Conservation (phyloP, 2,113 vertebrate genomes). For the Cyanoliseus patagonus region DNA sequence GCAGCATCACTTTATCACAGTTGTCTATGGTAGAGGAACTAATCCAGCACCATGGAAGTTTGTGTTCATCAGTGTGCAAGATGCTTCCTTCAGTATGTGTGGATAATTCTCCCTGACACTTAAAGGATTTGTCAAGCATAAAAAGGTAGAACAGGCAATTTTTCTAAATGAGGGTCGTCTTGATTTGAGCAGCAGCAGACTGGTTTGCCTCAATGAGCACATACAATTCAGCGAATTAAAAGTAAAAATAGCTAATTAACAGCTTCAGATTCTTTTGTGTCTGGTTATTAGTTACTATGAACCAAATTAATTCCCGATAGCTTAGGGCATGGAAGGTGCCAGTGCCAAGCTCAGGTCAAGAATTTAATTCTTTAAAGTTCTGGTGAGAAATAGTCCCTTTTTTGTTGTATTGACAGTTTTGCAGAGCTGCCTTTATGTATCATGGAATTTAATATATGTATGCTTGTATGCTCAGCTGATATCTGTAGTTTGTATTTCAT, state of each 20-base stretch:
- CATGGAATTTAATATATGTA: background rate
- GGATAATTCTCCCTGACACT: background rate
- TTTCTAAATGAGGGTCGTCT: background rate
- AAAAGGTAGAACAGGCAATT: background rate
- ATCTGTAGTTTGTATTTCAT: background rate
- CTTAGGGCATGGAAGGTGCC: background rate
- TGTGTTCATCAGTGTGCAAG: background rate
- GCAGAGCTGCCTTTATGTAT: background rate
- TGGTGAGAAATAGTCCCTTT: background rate
- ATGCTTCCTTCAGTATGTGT: background rate
- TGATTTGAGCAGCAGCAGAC: background rate
- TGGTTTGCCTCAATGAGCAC: background rate
- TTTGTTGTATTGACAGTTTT: background rate
- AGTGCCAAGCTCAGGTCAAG: background rate
- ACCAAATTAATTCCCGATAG: conserved; percentile 2
- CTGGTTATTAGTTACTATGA: background rate
- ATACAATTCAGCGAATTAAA: conserved; percentile 6
- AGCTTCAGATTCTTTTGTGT: conserved; percentile 11
- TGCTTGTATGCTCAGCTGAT: background rate
- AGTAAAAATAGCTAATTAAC: conserved; percentile 54
- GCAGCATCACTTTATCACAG: conserved; percentile 5
- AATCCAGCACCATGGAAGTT: background rate
- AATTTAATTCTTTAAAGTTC: background rate
- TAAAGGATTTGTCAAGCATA: background rate
- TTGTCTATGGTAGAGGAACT: background rate